phyloP scores from a whole-genome alignment of 30 jellyfish, hydroid and myxozoan genomes.

The Aurelia coerulea region DNA sequence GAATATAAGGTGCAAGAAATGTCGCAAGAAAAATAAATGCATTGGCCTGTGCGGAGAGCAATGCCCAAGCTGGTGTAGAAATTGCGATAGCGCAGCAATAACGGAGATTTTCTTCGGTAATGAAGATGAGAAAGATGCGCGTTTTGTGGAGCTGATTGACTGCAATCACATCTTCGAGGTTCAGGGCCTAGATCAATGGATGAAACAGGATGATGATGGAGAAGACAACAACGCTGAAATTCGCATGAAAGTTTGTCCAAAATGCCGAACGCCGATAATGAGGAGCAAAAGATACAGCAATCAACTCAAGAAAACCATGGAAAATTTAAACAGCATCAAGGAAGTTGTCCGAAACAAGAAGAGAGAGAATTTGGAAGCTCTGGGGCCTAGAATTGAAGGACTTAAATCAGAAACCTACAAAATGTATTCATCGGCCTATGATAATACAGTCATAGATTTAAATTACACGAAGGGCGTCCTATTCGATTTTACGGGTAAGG shows the following conservation, averaged over 20 bases:
- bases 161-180: slow-evolving; percentile 64
- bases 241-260: slow-evolving; percentile 41
- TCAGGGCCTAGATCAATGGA: slow-evolving; percentile 49
- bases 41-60: slow-evolving; percentile 69
- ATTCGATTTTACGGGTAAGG: no score
- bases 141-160: slow-evolving; percentile 23
- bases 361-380: background rate
- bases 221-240: slow-evolving; percentile 11
- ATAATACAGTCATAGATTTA: no score
- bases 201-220: background rate
- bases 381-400: background rate
- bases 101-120: slow-evolving; percentile 49
- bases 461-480: no score
- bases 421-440: no score
- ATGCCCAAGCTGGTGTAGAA: slow-evolving; percentile 46
- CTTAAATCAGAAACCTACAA: background rate
- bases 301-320: background rate
- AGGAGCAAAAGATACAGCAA: slow-evolving; percentile 38
- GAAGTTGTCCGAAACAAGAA: background rate
- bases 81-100: slow-evolving; percentile 18
- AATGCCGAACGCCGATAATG: slow-evolving; percentile 37
- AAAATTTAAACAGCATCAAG: slow-evolving; percentile 17
- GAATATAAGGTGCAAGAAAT: background rate
- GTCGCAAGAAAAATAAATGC: background rate
- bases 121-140: slow-evolving; percentile 44